Percentiles rank a stretch among this genome's conserved stretches.
These are phyloP conservation scores for Atta cephalotes DNA, from an alignment of 1,140 invertebrate genomes.

Conservation along the genomic window DNA sequence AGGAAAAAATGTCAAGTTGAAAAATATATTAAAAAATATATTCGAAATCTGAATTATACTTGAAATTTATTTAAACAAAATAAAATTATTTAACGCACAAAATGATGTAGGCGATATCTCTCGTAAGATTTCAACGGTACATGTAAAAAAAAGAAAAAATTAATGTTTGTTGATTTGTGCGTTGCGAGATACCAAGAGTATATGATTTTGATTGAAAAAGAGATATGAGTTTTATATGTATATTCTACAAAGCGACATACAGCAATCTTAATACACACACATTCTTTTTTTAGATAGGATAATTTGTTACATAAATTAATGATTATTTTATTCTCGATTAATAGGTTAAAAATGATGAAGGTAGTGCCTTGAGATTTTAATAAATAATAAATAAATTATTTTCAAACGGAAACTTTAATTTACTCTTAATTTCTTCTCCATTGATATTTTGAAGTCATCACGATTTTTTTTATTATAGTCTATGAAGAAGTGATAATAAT, in stretches of 20 bases:
- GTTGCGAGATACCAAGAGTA: not conserved
- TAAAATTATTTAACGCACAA: not conserved
- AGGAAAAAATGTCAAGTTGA: conserved; percentile 1
- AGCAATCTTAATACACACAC: conserved; percentile 12
- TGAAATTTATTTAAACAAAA: conserved; percentile 16
- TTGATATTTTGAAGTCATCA: not conserved
- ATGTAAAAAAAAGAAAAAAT: conserved; percentile 11
- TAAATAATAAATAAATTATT: conserved; percentile 63
- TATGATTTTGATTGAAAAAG: conserved; percentile 10
- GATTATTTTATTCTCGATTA: conserved; percentile 43
- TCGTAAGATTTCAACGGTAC: conserved; percentile 43
- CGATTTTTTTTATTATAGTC: not conserved
- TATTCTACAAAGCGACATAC: conserved; percentile 30
- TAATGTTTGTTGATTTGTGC: conserved; percentile 22
- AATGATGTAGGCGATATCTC: conserved; percentile 25
- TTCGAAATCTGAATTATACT: conserved; percentile 36
- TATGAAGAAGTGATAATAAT: not conserved
- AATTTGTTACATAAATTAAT: conserved; percentile 56
- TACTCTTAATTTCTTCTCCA: conserved; percentile 28
- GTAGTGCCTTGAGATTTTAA: conserved; percentile 61
- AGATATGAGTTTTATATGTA: conserved; percentile 45
- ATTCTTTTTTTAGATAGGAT: conserved; percentile 36
- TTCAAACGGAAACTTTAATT: conserved; percentile 28
- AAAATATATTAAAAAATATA: not conserved
- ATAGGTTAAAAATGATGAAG: conserved; percentile 31